phyloP scores from a whole-genome alignment of 2,888 invertebrate species.

The Caenorhabditis drosophilae region DNA sequence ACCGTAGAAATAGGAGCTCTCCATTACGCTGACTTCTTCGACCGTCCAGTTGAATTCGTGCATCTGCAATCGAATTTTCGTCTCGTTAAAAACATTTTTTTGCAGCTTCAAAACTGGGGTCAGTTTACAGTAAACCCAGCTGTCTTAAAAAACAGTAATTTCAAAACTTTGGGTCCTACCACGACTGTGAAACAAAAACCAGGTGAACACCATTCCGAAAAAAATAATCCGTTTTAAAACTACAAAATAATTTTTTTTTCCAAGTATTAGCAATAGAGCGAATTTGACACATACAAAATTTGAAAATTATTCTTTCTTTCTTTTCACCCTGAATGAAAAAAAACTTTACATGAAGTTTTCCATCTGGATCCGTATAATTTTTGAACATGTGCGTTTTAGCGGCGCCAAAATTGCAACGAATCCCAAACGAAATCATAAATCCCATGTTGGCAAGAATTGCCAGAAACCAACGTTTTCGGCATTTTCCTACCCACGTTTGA shows the following conservation, averaged over 20 bases:
- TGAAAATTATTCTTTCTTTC: no score
- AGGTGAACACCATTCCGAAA: no score
- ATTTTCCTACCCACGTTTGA: conserved; percentile 70
- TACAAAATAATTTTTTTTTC: no score
- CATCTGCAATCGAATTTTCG: conserved; percentile 61
- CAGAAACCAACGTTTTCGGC: conserved; percentile 69
- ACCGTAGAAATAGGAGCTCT: conserved; percentile 97
- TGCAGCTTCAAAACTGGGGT: no score
- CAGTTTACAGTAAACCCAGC: no score
- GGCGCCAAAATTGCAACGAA: conserved; percentile 98
- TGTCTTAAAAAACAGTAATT: no score
- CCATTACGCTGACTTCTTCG: conserved; percentile 78
- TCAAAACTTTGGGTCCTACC: no score
- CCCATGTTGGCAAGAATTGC: conserved; percentile 72
- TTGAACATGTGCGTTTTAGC: conserved; percentile 82
- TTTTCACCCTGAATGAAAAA: no score
- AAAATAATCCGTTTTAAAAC: no score
- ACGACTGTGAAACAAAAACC: no score
- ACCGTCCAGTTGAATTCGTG: conserved; percentile 67
- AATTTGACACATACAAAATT: no score
- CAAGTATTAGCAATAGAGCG: no score
- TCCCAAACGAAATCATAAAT: conserved; percentile 77
- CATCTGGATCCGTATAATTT: conserved; percentile 66
- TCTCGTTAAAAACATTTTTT: neutral
- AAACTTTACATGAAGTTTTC: conserved; percentile 64